Evolutionary conservation across 2,113 vertebrate species (phyloP), one percentile per base, ranked within the genome.

Genomic region (Pheucticus melanocephalus): DNA sequence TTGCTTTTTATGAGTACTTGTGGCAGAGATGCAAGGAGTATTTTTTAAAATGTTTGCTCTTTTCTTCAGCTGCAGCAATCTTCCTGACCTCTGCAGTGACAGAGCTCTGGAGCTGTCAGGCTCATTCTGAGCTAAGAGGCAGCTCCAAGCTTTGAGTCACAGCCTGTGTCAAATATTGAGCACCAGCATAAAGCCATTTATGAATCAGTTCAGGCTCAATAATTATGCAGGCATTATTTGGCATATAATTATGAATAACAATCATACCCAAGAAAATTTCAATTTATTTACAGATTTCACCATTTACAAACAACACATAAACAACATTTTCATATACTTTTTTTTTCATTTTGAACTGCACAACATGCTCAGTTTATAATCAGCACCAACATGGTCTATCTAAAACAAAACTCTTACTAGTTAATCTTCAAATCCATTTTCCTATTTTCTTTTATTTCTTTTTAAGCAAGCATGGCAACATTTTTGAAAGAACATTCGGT

Each of bases 301-400:
- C 20, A 69, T 35, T 82, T 82, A 40, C 5, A 54, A 90, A 69
- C 2, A 50, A 64, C 0, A 64, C 3, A 42, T 78, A 69, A 16
- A 1, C 3, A 82, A 50, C 44, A 44, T 60, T 66, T 23, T 61
- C 6, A 71, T 6, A 25, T 1, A 22, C 0, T 12, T 51, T 57
- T 56, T 56, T 56, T 48, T 35, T 56, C 2, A 51, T 89, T 89
- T 79, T 53, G 8, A 78, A 11, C 9, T 56, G 19, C 11, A 20
- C 1, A 71, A 23, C 0, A 0, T 64, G 2, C 2, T 71, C 3
- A n/a, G 21, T 48, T 71, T 79, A 37, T 4, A 51, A 16, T 20
- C 14, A 47, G 23, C 14, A 39, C 2, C 30, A 73, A 70, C 13
- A 42, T 2, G 22, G 3, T 31, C 21, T 64, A 47, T 9, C 9